Conservation (phyloP, 2,113 vertebrate species). For the Fukomys damarensis region DNA sequence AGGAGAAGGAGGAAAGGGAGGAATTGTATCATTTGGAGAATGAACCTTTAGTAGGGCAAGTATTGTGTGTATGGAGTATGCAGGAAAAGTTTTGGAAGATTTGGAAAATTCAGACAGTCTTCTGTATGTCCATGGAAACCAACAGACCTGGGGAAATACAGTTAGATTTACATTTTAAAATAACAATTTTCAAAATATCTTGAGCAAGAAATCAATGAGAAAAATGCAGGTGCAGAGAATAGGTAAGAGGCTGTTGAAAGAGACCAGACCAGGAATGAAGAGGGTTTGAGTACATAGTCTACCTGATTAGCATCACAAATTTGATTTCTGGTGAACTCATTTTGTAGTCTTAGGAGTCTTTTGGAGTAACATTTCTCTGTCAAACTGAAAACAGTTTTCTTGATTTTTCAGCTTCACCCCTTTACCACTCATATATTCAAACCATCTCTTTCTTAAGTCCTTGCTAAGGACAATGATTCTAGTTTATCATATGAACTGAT, state of each 20-base stretch:
- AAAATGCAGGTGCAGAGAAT: not conserved
- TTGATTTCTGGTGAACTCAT: slow-evolving; percentile 13
- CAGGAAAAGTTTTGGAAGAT: not conserved
- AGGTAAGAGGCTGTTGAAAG: slow-evolving; percentile 33
- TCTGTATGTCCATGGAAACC: not conserved
- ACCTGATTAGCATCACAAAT: slow-evolving; percentile 41
- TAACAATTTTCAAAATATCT: slow-evolving; percentile 17
- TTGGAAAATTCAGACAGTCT: not conserved
- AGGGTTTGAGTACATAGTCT: not conserved
- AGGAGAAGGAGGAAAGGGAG: no score
- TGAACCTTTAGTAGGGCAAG: not conserved
- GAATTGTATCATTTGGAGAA: not conserved
- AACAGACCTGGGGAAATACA: not conserved
- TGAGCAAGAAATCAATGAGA: slow-evolving; percentile 29
- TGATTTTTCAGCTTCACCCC: not conserved
- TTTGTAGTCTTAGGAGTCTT: not conserved
- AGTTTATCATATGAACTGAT: slow-evolving; percentile 1
- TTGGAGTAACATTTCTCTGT: not conserved
- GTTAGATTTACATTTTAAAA: slow-evolving; percentile 37
- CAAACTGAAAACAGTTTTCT: not conserved
- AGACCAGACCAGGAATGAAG: not conserved
- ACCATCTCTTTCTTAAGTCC: not conserved
- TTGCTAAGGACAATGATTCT: not conserved
- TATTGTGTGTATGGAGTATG: rapidly evolving
- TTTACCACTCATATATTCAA: not conserved